Percentiles rank a stretch among this genome's conserved stretches.
Conservation (phyloP, 2,888 invertebrate genomes). For the Aradus depressus region DNA sequence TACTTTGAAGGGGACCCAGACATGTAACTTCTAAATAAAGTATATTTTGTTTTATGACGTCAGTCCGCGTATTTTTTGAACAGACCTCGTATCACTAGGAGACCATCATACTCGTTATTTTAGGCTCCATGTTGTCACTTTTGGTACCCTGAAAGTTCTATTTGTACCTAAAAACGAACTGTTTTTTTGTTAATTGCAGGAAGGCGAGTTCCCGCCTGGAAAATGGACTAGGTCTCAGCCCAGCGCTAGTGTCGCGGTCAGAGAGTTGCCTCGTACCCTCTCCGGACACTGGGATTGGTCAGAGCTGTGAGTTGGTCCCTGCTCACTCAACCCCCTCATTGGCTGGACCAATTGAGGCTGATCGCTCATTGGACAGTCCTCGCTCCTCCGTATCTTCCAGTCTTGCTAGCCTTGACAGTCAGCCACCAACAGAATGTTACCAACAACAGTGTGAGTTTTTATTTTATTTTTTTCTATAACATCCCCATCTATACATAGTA, state of each 20-base stretch:
- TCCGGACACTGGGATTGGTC: background rate
- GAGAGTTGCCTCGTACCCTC: constrained; percentile 7
- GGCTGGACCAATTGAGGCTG: background rate
- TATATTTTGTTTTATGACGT: too few species aligned
- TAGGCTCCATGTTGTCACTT: too few species aligned
- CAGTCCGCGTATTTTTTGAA: too few species aligned
- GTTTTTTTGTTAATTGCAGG: background rate
- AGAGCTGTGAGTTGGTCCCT: background rate
- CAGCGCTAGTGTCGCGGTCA: constrained; percentile 3
- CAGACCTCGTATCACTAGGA: too few species aligned
- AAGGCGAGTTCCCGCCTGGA: constrained; percentile 1
- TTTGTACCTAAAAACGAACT: background rate
- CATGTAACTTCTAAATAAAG: too few species aligned
- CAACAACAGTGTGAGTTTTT: too few species aligned
- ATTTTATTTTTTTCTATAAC: too few species aligned
- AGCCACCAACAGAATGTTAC: constrained; percentile 4
- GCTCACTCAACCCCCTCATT: constrained; percentile 3
- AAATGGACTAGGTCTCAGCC: background rate
- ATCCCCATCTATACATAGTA: too few species aligned
- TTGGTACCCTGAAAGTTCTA: too few species aligned
- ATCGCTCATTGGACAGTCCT: background rate
- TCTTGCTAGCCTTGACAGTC: constrained; percentile 21
- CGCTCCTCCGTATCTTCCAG: constrained; percentile 18
- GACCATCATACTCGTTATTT: too few species aligned
- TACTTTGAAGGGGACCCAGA: too few species aligned